These are phyloP conservation scores for Pterostichus niger DNA, from an alignment of 2,888 invertebrate genomes.

Conservation along the genomic window DNA sequence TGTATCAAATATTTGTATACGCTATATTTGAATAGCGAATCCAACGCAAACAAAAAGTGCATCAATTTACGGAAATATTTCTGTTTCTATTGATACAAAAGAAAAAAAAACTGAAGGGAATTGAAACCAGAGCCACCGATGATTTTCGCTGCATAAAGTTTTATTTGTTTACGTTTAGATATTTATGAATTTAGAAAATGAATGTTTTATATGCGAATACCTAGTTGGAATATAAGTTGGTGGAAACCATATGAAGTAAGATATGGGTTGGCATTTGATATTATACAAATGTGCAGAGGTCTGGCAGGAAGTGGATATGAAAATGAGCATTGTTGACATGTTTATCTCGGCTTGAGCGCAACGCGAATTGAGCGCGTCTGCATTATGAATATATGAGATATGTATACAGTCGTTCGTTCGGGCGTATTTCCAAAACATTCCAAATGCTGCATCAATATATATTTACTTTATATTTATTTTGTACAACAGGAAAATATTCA, in stretches of 20 bases:
- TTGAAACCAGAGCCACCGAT: not conserved
- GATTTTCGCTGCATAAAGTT: constrained; percentile 54
- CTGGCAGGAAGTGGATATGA: constrained; percentile 54
- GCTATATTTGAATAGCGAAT: no score
- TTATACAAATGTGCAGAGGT: constrained; percentile 32
- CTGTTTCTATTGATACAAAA: no score
- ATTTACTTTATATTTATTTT: no score
- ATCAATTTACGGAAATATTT: no score
- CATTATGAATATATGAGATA: not conserved
- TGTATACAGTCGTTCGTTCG: not conserved
- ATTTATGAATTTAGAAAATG: constrained; percentile 57
- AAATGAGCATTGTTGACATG: constrained; percentile 60
- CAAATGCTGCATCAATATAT: no score
- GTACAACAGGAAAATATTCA: no score
- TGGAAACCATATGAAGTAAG: not conserved
- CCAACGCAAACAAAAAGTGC: no score
- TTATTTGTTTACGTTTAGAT: constrained; percentile 53
- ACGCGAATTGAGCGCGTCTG: not conserved
- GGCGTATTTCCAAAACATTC: constrained; percentile 10
- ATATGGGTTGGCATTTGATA: constrained; percentile 48
- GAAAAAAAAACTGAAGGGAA: no score
- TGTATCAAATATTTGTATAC: no score
- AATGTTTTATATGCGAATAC: constrained; percentile 50
- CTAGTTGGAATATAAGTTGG: constrained; percentile 36
- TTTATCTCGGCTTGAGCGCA: constrained; percentile 40